Evolutionary conservation across 2,888 invertebrate genomes (phyloP).

Genomic region (Syrista parreyssii): DNA sequence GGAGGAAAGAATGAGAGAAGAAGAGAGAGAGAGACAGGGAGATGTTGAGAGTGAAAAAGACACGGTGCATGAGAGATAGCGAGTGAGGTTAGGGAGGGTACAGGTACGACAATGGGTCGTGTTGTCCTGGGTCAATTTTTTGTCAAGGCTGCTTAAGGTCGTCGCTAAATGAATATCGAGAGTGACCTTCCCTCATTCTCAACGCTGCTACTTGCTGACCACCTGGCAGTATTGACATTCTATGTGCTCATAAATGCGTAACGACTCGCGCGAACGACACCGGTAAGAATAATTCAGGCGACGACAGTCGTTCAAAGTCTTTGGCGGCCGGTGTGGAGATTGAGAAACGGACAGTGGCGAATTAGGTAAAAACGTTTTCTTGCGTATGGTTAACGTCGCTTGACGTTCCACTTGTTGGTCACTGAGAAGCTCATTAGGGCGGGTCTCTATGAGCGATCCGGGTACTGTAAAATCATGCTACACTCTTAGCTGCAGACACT

Average conservation of each 20-base stretch:
- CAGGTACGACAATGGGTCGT: neutral
- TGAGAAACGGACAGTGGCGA: no score
- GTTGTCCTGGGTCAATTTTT: neutral
- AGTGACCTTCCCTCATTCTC: slow-evolving; percentile 5
- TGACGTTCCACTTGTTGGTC: no score
- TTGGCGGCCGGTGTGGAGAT: no score
- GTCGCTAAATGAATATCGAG: neutral
- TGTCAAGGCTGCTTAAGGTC: neutral
- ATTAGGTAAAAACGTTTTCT: no score
- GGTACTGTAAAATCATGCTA: no score
- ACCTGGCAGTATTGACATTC: neutral
- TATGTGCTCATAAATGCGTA: neutral
- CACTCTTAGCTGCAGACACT: no score
- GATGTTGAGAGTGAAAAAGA: neutral
- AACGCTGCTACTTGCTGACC: slow-evolving; percentile 5
- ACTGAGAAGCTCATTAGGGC: no score
- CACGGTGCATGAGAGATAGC: neutral
- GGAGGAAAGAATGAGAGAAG: neutral
- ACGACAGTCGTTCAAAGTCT: neutral
- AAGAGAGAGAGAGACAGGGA: neutral
- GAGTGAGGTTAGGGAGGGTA: neutral
- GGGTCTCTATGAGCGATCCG: no score
- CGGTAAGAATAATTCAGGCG: neutral
- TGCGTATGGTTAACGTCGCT: no score
- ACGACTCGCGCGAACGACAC: neutral